These are phyloP conservation scores for Bombus waltoni DNA, from an alignment of 1,140 invertebrate species.

Conservation along the genomic window DNA sequence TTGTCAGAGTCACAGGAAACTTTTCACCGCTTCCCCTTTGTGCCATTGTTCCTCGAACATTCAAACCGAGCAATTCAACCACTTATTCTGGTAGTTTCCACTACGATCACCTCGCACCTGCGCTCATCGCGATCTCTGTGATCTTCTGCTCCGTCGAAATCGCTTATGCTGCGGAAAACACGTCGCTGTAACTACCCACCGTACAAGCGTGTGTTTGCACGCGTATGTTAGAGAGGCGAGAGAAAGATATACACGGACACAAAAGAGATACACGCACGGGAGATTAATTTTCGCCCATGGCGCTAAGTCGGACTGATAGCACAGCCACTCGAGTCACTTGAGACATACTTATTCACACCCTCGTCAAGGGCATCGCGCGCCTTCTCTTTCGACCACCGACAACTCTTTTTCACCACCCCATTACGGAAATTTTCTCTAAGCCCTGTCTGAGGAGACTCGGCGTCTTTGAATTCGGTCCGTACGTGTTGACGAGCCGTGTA, in stretches of 20 bases:
- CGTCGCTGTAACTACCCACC: not conserved
- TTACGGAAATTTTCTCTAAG: slow-evolving; percentile 52
- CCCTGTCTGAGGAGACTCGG: slow-evolving; percentile 57
- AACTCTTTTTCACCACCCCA: slow-evolving; percentile 46
- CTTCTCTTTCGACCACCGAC: slow-evolving; percentile 50
- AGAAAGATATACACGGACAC: slow-evolving; percentile 2
- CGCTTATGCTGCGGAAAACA: not conserved
- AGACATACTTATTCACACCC: slow-evolving; percentile 78
- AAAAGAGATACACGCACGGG: slow-evolving; percentile 39
- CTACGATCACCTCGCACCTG: not conserved
- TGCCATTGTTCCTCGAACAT: not conserved
- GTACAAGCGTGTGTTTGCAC: not conserved
- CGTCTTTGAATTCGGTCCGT: slow-evolving; percentile 45
- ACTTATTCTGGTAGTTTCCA: not conserved
- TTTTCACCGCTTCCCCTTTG: no score
- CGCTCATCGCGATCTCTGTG: not conserved
- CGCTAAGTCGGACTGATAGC: slow-evolving; percentile 62
- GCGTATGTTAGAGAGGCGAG: not conserved
- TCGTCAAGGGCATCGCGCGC: slow-evolving; percentile 68
- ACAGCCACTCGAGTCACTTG: slow-evolving; percentile 72
- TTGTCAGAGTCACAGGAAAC: no score
- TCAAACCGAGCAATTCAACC: not conserved
- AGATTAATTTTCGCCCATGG: slow-evolving; percentile 70
- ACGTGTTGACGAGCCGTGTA: no score
- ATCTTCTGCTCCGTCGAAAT: slow-evolving; percentile 8